phyloP scores from a whole-genome alignment of 2,888 invertebrate genomes.

The Anthrax anthrax region DNA sequence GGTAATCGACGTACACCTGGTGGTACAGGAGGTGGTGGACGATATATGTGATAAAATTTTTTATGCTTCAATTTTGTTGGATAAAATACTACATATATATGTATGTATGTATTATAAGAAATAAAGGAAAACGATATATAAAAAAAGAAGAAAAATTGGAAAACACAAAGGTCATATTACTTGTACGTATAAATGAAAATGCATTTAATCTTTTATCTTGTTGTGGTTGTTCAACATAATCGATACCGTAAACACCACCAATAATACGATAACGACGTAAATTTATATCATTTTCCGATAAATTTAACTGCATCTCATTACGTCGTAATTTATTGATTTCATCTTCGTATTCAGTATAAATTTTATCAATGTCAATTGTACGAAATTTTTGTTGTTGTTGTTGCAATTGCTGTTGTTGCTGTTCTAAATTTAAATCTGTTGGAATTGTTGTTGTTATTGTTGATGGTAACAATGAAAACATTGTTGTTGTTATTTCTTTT shows the following conservation, averaged over 20 bases:
- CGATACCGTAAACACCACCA: constrained; percentile 61
- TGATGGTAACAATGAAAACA: no score
- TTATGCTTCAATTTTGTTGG: constrained; percentile 42
- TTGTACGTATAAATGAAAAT: constrained; percentile 28
- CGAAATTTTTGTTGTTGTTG: constrained; percentile 21
- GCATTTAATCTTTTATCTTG: constrained; percentile 39
- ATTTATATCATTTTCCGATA: constrained; percentile 49
- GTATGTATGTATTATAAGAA: no score
- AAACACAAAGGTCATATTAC: constrained; percentile 15
- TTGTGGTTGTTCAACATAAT: constrained; percentile 61
- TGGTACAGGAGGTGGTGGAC: constrained; percentile 49
- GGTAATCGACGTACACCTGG: constrained; percentile 54
- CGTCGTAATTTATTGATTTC: constrained; percentile 26
- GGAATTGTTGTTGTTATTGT: no score
- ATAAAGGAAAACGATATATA: no score
- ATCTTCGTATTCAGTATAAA: constrained; percentile 33
- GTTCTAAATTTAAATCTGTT: no score
- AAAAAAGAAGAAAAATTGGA: neutral
- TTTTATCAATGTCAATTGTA: constrained; percentile 29
- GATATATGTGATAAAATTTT: constrained; percentile 50
- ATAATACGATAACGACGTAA: constrained; percentile 59
- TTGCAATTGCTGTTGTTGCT: constrained; percentile 19
- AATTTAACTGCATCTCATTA: constrained; percentile 20
- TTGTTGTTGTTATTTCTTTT: constrained; percentile 14
- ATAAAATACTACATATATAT: constrained; percentile 20